Percentiles rank a stretch among this genome's conserved stretches.
phyloP scores from a whole-genome alignment of 2,888 invertebrate genomes.

The Branchellion lobata region DNA sequence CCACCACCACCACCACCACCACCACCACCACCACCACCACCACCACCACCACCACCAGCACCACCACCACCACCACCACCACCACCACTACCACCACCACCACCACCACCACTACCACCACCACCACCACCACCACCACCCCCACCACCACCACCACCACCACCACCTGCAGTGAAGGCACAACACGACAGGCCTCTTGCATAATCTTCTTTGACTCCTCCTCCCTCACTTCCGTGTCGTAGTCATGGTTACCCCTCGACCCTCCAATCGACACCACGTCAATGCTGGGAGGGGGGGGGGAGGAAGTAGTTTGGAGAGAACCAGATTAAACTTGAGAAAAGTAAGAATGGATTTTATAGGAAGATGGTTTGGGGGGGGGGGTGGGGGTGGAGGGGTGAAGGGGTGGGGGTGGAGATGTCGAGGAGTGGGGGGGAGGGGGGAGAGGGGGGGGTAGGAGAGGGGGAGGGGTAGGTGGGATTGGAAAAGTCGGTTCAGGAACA shows the following conservation, averaged over 20 bases:
- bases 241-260: constrained; percentile 36
- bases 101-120: background rate
- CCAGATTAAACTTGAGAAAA: too few relatives aligned
- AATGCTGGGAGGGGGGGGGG: constrained; percentile 32
- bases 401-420: background rate
- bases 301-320: too few relatives aligned
- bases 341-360: background rate
- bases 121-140: too few relatives aligned
- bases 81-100: constrained; percentile 10
- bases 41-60: constrained; percentile 10
- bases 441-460: too few relatives aligned
- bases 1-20: too few relatives aligned
- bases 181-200: constrained; percentile 42
- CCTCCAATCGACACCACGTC: constrained; percentile 48
- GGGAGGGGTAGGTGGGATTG: too few relatives aligned
- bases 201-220: constrained; percentile 44
- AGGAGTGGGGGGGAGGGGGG: too few relatives aligned
- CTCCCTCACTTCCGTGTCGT: constrained; percentile 27
- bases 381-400: background rate
- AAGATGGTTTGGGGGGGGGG: background rate
- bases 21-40: too few relatives aligned
- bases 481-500: too few relatives aligned
- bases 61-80: constrained; percentile 14
- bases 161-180: constrained; percentile 47
- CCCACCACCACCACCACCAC: background rate